Evolutionary conservation across 2,888 invertebrate genomes (phyloP).

Genomic region (Apomyelois bistriatella): DNA sequence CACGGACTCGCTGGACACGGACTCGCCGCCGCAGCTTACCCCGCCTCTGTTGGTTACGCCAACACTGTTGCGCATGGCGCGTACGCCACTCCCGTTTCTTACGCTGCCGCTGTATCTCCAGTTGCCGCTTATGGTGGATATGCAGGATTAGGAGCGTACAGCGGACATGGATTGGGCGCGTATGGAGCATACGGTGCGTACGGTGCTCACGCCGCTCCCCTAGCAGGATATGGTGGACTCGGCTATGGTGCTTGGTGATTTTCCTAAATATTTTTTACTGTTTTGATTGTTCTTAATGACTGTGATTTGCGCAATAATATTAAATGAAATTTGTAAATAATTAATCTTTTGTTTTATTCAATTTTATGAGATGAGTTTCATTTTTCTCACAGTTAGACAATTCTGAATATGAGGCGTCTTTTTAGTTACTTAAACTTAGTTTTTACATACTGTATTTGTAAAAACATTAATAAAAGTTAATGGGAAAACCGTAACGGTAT

Average conservation of each 20-base stretch:
- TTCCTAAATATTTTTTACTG: not conserved
- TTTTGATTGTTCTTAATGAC: not conserved
- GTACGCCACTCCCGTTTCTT: slow-evolving; percentile 22
- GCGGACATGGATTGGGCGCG: slow-evolving; percentile 14
- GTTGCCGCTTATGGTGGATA: slow-evolving; percentile 20
- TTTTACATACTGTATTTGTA: too few relatives aligned
- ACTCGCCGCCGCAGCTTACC: not conserved
- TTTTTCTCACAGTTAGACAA: too few relatives aligned
- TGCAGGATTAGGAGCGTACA: slow-evolving; percentile 14
- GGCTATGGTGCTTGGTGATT: slow-evolving; percentile 28
- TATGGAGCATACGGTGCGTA: slow-evolving; percentile 16
- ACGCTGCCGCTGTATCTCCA: slow-evolving; percentile 18
- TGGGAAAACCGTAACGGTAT: too few relatives aligned
- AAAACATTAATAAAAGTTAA: too few relatives aligned
- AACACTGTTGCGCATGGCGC: slow-evolving; percentile 26
- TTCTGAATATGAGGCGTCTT: too few relatives aligned
- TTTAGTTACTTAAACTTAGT: too few relatives aligned
- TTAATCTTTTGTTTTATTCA: not conserved
- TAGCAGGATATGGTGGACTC: slow-evolving; percentile 35
- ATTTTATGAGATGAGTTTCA: not conserved
- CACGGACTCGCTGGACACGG: not conserved
- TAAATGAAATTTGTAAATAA: slow-evolving; percentile 3
- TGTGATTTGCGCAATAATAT: slow-evolving; percentile 5
- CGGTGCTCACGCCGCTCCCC: slow-evolving; percentile 15
- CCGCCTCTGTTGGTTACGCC: slow-evolving; percentile 14